Percentiles rank a stretch among this genome's conserved stretches.
phyloP scores from a whole-genome alignment of 2,113 vertebrate species.

The Anolis sagrei region DNA sequence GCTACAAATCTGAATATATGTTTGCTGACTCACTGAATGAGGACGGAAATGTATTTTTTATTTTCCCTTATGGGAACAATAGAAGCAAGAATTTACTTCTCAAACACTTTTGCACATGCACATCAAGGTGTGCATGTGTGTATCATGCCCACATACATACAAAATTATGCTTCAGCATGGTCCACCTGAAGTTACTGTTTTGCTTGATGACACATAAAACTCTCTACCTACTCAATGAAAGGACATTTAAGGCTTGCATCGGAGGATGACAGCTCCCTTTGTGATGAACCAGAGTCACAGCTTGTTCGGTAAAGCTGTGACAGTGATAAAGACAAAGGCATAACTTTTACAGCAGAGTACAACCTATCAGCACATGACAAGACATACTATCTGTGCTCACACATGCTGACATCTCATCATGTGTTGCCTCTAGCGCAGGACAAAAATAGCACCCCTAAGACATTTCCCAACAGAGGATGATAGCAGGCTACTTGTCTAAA shows the following conservation, averaged over 20 bases:
- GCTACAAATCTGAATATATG: too few species aligned
- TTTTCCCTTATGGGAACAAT: neutral
- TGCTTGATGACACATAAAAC: constrained; percentile 74
- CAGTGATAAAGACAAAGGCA: constrained; percentile 82
- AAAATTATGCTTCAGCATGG: neutral
- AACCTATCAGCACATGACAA: constrained; percentile 83
- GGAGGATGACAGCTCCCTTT: constrained; percentile 79
- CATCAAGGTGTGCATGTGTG: neutral
- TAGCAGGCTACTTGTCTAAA: constrained; percentile 79
- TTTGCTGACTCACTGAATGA: too few species aligned
- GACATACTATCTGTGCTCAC: constrained; percentile 83
- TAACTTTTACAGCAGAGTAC: constrained; percentile 73
- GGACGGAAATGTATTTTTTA: too few species aligned
- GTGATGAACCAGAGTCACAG: constrained; percentile 84
- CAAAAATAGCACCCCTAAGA: constrained; percentile 81
- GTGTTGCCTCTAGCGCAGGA: constrained; percentile 77
- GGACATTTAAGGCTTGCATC: constrained; percentile 72
- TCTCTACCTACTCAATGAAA: constrained; percentile 75
- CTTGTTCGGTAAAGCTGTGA: constrained; percentile 78
- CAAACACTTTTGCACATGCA: neutral
- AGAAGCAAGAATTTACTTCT: neutral
- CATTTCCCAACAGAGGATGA: constrained; percentile 76
- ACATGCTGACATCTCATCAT: constrained; percentile 84
- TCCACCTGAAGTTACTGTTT: constrained; percentile 68
- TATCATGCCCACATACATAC: too few species aligned